Evolutionary conservation across 2,113 vertebrate species (phyloP), one percentile per base, ranked within the genome.

Genomic region (Sclerurus mexicanus): DNA sequence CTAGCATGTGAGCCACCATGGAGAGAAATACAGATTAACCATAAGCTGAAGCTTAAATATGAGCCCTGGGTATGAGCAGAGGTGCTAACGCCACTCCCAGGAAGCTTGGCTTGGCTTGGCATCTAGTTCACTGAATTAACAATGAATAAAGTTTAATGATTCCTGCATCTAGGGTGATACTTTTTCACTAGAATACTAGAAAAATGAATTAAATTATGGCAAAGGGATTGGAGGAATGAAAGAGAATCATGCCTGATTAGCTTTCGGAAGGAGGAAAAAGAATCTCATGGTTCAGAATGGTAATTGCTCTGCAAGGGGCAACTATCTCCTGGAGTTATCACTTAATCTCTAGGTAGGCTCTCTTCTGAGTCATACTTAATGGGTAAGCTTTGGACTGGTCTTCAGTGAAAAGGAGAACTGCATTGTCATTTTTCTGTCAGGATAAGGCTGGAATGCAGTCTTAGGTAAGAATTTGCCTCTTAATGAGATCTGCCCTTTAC

Each of bases 261-360:
- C 44, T 96, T 82, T 53, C 0, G 14, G 74, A 79, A 83, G 50
- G 66, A 73, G 37, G 77, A 62, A 58, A 68, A 87, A 82, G 46
- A 33, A 85, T 78, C 77, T 94, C 49, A n/a, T 16, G 9, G 40
- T 81, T 95, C 52, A 49, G 77, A 81, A 91, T 55, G 37, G 50
- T 58, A 79, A 82, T 79, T 0, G 2, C 66, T 87, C 71, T 85
- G 69, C 69, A 72, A 87, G 91, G 71, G 78, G 74, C 53, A 76
- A 10, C 85, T 91, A 49, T 94, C 58, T 91, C 69, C 67, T 82
- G 74, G 67, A 79, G n/a, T 89, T 94, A 95, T 35, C 58, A n/a
- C 66, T 91, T 93, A 62, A 87, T 87, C 75, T 78, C 69, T 76
- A 64, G 49, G 40, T 86, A 77, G 79, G 19, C 47, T 90, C 12